phyloP scores from a whole-genome alignment of 2,113 vertebrate species.

The Thunnus maccoyii region DNA sequence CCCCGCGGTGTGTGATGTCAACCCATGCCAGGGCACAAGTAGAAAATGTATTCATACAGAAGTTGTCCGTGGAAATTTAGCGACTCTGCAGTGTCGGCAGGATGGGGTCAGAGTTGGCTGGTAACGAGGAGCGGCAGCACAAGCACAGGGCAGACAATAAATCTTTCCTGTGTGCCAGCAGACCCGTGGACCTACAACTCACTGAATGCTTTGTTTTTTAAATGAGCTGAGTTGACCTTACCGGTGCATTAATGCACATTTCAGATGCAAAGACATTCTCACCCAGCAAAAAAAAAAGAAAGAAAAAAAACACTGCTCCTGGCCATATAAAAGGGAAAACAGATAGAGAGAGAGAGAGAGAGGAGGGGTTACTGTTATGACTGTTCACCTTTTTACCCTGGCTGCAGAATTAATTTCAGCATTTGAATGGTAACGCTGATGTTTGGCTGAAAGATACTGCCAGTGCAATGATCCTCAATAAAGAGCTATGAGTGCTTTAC shows the following conservation, averaged over 20 bases:
- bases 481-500: slow-evolving; percentile 71
- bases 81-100: slow-evolving; percentile 63
- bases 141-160: slow-evolving; percentile 74
- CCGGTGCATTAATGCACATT: slow-evolving; percentile 73
- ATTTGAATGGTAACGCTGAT: slow-evolving; percentile 77
- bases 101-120: slow-evolving; percentile 76
- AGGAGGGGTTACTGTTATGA: slow-evolving; percentile 60
- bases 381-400: slow-evolving; percentile 76
- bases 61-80: slow-evolving; percentile 76
- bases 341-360: slow-evolving; percentile 23
- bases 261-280: slow-evolving; percentile 75
- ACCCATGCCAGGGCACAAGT: slow-evolving; percentile 57
- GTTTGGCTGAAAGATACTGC: slow-evolving; percentile 74
- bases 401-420: slow-evolving; percentile 75
- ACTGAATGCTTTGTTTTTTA: slow-evolving; percentile 77
- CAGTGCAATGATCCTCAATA: slow-evolving; percentile 72
- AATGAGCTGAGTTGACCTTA: slow-evolving; percentile 78
- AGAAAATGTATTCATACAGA: slow-evolving; percentile 74
- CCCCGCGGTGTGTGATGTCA: slow-evolving; percentile 48
- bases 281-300: slow-evolving; percentile 40
- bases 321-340: slow-evolving; percentile 59
- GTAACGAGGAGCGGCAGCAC: slow-evolving; percentile 72
- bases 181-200: slow-evolving; percentile 61
- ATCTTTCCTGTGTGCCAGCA: slow-evolving; percentile 73
- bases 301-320: slow-evolving; percentile 33